Evolutionary conservation across 2,113 vertebrate species (phyloP).

Genomic region (Dasyprocta punctata): DNA sequence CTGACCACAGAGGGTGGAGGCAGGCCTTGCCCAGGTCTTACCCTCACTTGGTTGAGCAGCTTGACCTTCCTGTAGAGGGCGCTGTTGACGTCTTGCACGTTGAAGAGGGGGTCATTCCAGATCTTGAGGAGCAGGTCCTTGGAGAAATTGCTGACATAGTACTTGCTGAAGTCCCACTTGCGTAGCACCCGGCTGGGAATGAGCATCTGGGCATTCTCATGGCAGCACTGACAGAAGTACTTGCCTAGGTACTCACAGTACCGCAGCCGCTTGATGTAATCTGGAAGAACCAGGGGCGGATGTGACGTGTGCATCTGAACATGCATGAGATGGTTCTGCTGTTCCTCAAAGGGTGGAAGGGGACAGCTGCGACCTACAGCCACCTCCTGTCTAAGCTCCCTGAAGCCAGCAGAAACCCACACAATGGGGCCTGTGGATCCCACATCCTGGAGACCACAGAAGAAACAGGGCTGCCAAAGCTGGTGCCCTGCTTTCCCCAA

Average conservation of each 20-base stretch:
- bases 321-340: neutral
- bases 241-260: conserved; percentile 99
- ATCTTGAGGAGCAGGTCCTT: conserved; percentile 97
- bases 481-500: neutral
- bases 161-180: conserved; percentile 99
- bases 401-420: neutral
- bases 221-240: conserved; percentile 99
- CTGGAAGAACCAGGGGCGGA: conserved; percentile 81
- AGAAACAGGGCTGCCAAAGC: neutral
- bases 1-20: neutral
- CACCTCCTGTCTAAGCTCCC: neutral
- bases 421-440: neutral
- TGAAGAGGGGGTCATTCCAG: conserved; percentile 96
- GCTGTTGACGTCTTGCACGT: conserved; percentile 94
- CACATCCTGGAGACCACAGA: neutral
- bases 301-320: neutral
- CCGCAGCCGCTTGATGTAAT: conserved; percentile 96
- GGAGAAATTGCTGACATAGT: conserved; percentile 97
- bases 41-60: conserved; percentile 93
- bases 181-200: conserved; percentile 94
- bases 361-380: neutral
- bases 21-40: conserved; percentile 78
- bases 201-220: conserved; percentile 93
- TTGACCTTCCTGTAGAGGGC: conserved; percentile 95
- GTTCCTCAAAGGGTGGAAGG: neutral